Evolutionary conservation across 2,797 vertebrate species (phyloP), one percentile per base, ranked within the genome.

Genomic region (Acipenser transmontanus): DNA sequence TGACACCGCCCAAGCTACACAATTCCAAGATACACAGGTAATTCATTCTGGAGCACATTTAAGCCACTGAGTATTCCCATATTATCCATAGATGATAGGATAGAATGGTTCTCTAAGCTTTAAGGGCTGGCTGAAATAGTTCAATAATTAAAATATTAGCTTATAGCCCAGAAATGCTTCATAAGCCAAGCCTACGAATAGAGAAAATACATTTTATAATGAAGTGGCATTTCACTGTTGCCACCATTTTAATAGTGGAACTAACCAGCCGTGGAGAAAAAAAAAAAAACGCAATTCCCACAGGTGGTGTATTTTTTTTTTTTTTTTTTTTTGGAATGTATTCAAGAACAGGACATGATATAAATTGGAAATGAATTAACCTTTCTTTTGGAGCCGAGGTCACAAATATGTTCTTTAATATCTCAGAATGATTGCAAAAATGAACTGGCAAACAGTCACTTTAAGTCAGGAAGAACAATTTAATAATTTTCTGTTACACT

Each of bases 81-180:
- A 63, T 66, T 72, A 71, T 67, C 61, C 62, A 63, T 65, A 60
- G 60, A 65, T 66, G 64, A 63, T 69, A 72, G 49, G 66, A 61
- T 62, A 11, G n/a, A 54, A 63, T 65, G 48, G 49, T 50, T 5
- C 20, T n/a, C 49, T 69, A 47, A 63, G 54, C 61, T 70, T 65
- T 60, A 57, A 4, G 64, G 71, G 70, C 70, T 70, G 69, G 77
- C 71, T 74, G 66, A 68, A 79, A 78, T 77, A 78, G 77, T 70
- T 70, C 71, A 76, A 70, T 88, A 87, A 89, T 90, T 88, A 81
- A 76, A 81, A 78, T 74, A 82, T 81, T 73, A 84, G 83, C 83
- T 83, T 84, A 79, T 77, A 68, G 66, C 67, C 49, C 17, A 12
- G 64, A 64, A 74, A 65, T 56, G 66, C 76, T 73, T 74, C 70